Base-by-base conservation (phyloP, 1,140 invertebrate genomes). In the Calephelis virginiensis region DNA sequence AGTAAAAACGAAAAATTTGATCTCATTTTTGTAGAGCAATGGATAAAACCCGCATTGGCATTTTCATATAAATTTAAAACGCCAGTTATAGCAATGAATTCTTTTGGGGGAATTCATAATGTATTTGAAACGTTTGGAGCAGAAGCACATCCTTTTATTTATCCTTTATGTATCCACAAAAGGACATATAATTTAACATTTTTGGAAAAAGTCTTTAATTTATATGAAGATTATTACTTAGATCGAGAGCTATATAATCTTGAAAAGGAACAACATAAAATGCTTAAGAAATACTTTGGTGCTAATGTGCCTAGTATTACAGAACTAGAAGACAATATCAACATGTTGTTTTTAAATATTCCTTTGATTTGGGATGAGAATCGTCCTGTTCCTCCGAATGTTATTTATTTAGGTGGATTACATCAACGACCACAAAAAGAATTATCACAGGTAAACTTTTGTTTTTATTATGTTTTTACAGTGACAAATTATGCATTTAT, bases 281-380 rank as follows among this genome's bases (percentile, higher is more conserved):
- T 64, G 63, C 12, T 64, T 14, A 17, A 53, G 13, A n/a, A 14
- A 45, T 40, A 43, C 14, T 64, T 64, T 43, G 49, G 38, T 53
- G 12, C 48, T 8, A 40, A 38, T 14, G 40, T 53, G n/a, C 63
- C 63, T 12, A 53, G 37, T 64, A 6, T 64, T 8, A n/a, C 14
- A 2, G 48, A 64, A 11, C 7, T 64, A 14, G 14, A 17, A 8
- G 17, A 64, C 37, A 64, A 64, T 50, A 37, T 64, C 10, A 48
- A 50, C 5, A 64, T 64, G 63, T 1, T 43, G 40, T 64, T 64
- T 43, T 64, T 64, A 53, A 53, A 43, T 40, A 9, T 64, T 50
- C 11, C 49, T 50, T 14, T 48, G 10, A 11, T 64, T 28, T 28
- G 28, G 28, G 28, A 28, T 28, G 28, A 28, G 0, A 28, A 28